Evolutionary conservation across 2,888 invertebrate genomes (phyloP), one percentile per base, ranked within the genome.

Genomic region (Melieria omissa): DNA sequence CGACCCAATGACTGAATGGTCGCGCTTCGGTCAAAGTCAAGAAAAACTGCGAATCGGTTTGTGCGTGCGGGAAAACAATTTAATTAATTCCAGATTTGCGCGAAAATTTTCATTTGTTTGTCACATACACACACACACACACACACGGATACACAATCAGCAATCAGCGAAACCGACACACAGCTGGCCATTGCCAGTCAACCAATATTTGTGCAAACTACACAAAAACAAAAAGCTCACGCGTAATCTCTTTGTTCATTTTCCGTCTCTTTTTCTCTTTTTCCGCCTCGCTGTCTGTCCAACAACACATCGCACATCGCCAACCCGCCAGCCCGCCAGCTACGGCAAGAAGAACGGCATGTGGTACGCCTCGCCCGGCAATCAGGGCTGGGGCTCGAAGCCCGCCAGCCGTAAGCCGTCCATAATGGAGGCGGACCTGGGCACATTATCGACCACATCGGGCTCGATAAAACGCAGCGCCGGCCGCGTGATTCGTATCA

Each of bases 301-400:
- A 45, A 65, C 44, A 8, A 4, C 3, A 7, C 55, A 55, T 5
- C 3, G 10, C 29, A 12, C 29, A 7, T 5, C 57, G 4, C 4
- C 16, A 67, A 14, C 63, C 57, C 65, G 61, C 84, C 88, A 95
- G 95, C 93, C 94, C 82, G 95, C 95, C 77, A 95, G 94, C 87
- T 95, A 95, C 89, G 95, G 95, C 74, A 95, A 95, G 88, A 95
- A 95, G 89, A 95, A 94, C 89, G 95, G 94, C 77, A 93, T 93
- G 88, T 94, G 95, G 93, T 95, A 95, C 88, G 90, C 92, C 68
- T 90, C 91, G 60, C 91, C 91, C 52, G 90, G 88, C 78, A 88
- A 81, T 83, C 85, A 83, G 86, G 81, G 89, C 83, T 87, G 90
- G 89, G 77, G 89, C 90, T 92, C 93, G 75, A 91, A 93, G 79